Evolutionary conservation across 2,888 invertebrate genomes (phyloP).

Genomic region (Azorinus chamasolen): DNA sequence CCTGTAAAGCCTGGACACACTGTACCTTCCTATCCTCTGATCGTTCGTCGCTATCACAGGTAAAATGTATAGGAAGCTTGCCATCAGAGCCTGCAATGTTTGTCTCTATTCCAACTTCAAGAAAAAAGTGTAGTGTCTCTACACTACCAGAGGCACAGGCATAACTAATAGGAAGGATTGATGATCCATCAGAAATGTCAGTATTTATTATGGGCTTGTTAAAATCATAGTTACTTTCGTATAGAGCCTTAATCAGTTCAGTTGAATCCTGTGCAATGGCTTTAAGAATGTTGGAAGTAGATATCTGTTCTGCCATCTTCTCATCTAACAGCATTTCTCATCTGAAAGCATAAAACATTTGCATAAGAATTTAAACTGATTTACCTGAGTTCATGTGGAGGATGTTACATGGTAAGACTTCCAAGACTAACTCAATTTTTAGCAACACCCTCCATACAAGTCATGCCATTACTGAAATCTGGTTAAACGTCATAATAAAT

Average conservation of each 20-base stretch:
- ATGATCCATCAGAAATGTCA: slow-evolving; percentile 9
- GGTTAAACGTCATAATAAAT: too few relatives aligned
- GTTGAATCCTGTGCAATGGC: slow-evolving; percentile 34
- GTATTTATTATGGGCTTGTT: slow-evolving; percentile 40
- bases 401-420: too few relatives aligned
- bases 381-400: too few relatives aligned
- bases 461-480: too few relatives aligned
- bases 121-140: slow-evolving; percentile 62
- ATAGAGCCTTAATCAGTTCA: slow-evolving; percentile 16
- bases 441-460: too few relatives aligned
- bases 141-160: slow-evolving; percentile 72
- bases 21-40: slow-evolving; percentile 64
- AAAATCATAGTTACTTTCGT: slow-evolving; percentile 31
- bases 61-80: slow-evolving; percentile 74
- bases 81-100: slow-evolving; percentile 73
- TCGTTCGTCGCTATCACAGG: slow-evolving; percentile 72
- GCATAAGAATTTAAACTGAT: too few relatives aligned
- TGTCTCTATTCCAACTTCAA: slow-evolving; percentile 68
- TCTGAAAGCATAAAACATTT: too few relatives aligned
- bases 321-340: too few relatives aligned
- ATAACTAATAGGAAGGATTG: slow-evolving; percentile 65
- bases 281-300: not conserved
- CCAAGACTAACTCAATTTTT: too few relatives aligned
- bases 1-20: slow-evolving; percentile 68
- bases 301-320: too few relatives aligned